Conservation (phyloP, 2,113 vertebrate species). For the Zeus faber region DNA sequence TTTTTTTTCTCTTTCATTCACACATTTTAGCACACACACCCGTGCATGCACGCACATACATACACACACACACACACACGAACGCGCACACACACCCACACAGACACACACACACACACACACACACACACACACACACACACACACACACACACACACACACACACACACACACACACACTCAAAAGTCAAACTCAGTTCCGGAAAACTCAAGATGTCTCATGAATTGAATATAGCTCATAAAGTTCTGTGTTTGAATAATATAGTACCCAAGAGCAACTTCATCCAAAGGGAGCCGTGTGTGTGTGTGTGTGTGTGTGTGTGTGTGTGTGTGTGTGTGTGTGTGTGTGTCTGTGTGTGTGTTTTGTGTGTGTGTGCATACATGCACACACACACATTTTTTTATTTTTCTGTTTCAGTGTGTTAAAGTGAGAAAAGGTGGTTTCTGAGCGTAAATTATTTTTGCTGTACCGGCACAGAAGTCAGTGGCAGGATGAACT, state of each 20-base stretch:
- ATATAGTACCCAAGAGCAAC: slow-evolving; percentile 30
- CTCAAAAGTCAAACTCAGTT: neutral
- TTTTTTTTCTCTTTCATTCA: too few species aligned
- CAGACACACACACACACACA: slow-evolving; percentile 4
- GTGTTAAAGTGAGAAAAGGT: neutral
- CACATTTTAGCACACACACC: too few species aligned
- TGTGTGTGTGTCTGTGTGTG: slow-evolving; percentile 1
- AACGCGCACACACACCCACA: too few species aligned
- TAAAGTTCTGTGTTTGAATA: slow-evolving; percentile 33
- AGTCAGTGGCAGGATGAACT: slow-evolving; percentile 24
- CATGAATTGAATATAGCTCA: slow-evolving; percentile 31
- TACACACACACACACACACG: too few species aligned
- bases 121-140: neutral
- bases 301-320: slow-evolving; percentile 5
- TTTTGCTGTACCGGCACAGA: neutral
- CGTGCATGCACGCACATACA: too few species aligned
- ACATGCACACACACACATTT: too few species aligned
- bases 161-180: neutral
- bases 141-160: slow-evolving; percentile 10
- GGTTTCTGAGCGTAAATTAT: slow-evolving; percentile 12
- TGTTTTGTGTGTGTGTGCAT: neutral
- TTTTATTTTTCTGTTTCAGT: too few species aligned
- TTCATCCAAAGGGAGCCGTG: slow-evolving; percentile 2
- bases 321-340: slow-evolving; percentile 4
- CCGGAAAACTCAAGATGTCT: slow-evolving; percentile 17